phyloP scores from a whole-genome alignment of 2,797 vertebrate species.

The Clarias pachynema region DNA sequence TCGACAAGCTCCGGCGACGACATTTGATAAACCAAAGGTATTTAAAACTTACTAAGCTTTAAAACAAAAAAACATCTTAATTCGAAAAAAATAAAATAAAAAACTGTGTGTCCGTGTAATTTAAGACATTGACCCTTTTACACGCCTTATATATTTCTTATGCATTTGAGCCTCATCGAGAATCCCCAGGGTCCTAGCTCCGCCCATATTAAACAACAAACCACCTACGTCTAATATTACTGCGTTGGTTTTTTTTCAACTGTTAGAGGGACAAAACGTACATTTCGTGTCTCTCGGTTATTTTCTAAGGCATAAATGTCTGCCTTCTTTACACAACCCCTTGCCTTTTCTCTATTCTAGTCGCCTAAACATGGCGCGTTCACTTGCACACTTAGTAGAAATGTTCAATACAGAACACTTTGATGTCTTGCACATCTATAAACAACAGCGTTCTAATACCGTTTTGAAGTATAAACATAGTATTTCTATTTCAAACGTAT shows the following conservation, averaged over 20 bases:
- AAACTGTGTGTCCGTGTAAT: not conserved
- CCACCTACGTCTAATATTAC: not conserved
- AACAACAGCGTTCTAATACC: not conserved
- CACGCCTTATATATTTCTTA: not conserved
- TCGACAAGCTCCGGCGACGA: not conserved
- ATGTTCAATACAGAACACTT: no score
- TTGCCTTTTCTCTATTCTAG: not conserved
- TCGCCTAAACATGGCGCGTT: conserved; percentile 31
- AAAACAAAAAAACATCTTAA: not conserved
- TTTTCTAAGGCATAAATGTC: not conserved
- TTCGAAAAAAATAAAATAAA: not conserved
- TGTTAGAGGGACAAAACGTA: not conserved
- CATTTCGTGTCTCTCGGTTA: not conserved
- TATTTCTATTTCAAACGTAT: not conserved
- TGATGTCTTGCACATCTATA: not conserved
- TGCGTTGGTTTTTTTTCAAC: no score
- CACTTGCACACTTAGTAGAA: not conserved
- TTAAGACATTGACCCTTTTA: not conserved
- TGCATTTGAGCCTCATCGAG: not conserved
- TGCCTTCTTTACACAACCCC: conserved; percentile 13
- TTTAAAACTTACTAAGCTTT: not conserved
- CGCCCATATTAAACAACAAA: not conserved
- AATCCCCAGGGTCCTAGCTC: conserved; percentile 12
- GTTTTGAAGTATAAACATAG: not conserved
- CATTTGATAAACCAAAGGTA: conserved; percentile 24